These are phyloP conservation scores for Dromaius novaehollandiae DNA, from an alignment of 2,113 vertebrate species.

Conservation along the genomic window DNA sequence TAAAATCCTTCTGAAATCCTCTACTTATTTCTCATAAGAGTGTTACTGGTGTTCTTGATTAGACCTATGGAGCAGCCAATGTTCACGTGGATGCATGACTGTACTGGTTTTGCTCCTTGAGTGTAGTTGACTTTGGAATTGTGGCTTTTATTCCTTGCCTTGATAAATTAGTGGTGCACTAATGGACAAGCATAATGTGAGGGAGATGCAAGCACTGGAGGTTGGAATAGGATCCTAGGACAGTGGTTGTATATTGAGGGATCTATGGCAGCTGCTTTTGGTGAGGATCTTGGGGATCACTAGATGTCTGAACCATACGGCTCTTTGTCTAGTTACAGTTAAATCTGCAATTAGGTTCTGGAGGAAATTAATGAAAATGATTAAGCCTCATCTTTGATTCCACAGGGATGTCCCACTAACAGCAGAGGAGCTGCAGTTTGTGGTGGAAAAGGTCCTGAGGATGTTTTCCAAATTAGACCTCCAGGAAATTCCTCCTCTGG, in stretches of 20 bases:
- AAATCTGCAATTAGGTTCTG: background rate
- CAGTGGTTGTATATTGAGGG: background rate
- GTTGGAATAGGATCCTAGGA: background rate
- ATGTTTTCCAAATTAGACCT: slow-evolving; percentile 90
- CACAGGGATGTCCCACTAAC: slow-evolving; percentile 89
- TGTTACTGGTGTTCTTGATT: background rate
- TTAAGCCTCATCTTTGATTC: background rate
- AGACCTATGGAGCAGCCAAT: background rate
- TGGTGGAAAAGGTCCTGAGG: slow-evolving; percentile 88
- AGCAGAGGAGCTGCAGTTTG: slow-evolving; percentile 88
- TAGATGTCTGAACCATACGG: background rate
- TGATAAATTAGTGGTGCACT: background rate
- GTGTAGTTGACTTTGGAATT: background rate
- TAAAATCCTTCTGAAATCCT: background rate
- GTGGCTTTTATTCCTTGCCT: background rate
- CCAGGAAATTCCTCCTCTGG: slow-evolving; percentile 93
- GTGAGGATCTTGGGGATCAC: background rate
- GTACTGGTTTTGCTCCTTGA: background rate
- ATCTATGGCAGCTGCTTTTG: background rate
- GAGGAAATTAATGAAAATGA: background rate
- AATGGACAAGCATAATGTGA: background rate
- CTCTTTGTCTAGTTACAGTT: background rate
- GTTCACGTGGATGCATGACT: background rate
- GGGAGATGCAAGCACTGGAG: background rate
- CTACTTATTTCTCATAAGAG: background rate